These are phyloP conservation scores for Adrianichthys oophorus DNA, from an alignment of 2,797 vertebrate species.

Conservation along the genomic window DNA sequence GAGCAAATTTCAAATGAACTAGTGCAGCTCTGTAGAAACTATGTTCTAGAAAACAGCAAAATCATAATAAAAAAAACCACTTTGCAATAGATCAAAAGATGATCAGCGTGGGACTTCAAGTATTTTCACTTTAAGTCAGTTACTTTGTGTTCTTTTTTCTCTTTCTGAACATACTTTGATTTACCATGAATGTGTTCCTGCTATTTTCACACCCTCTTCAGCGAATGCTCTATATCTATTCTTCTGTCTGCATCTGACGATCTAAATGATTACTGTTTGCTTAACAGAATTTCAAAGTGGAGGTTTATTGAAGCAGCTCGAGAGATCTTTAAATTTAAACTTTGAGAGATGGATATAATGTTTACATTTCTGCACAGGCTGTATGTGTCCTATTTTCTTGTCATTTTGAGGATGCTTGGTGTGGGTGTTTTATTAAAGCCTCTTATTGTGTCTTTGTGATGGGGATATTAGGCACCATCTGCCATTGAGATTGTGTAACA, in stretches of 20 bases:
- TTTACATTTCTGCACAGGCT: too few relatives aligned
- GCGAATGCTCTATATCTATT: slow-evolving; percentile 37
- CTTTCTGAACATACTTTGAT: slow-evolving; percentile 57
- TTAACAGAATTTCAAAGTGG: too few relatives aligned
- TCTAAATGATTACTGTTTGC: slow-evolving; percentile 11
- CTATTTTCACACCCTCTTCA: slow-evolving; percentile 56
- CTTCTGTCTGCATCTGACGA: slow-evolving; percentile 21
- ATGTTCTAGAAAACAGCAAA: too few relatives aligned
- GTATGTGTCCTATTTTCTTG: not conserved
- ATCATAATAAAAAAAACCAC: too few relatives aligned
- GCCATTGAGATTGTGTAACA: slow-evolving; percentile 73
- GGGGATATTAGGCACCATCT: slow-evolving; percentile 72
- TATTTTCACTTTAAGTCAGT: not conserved
- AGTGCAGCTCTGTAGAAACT: too few relatives aligned
- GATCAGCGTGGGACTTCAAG: too few relatives aligned
- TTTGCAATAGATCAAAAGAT: too few relatives aligned
- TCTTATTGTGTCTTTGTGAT: slow-evolving; percentile 55
- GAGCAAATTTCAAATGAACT: too few relatives aligned
- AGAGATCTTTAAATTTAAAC: slow-evolving; percentile 1
- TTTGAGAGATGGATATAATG: not conserved
- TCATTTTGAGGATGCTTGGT: slow-evolving; percentile 5
- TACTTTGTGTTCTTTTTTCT: slow-evolving; percentile 2
- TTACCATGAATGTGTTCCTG: slow-evolving; percentile 52
- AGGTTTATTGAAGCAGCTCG: too few relatives aligned
- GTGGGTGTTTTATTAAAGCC: slow-evolving; percentile 31